These are phyloP conservation scores for Anoplius nigerrimus DNA, from an alignment of 2,888 invertebrate species.

Conservation along the genomic window DNA sequence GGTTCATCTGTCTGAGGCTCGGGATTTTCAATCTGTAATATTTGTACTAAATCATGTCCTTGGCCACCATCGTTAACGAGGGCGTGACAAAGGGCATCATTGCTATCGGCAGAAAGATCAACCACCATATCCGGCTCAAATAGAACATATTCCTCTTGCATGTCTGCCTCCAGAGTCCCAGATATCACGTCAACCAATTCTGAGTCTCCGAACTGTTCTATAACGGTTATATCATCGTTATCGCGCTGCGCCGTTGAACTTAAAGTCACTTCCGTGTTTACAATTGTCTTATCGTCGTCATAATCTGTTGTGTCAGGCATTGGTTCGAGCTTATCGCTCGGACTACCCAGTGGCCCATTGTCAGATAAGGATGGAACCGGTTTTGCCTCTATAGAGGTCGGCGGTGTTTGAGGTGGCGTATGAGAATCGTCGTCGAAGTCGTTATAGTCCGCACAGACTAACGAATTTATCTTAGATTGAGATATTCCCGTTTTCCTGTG, in stretches of 20 bases:
- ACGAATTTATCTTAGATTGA: slow-evolving; percentile 75
- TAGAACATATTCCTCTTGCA: slow-evolving; percentile 80
- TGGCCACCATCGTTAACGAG: slow-evolving; percentile 71
- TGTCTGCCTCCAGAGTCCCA: slow-evolving; percentile 79
- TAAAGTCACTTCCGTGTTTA: slow-evolving; percentile 79
- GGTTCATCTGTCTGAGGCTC: slow-evolving; percentile 62
- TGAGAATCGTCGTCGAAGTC: slow-evolving; percentile 80
- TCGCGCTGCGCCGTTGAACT: slow-evolving; percentile 78
- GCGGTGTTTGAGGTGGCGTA: slow-evolving; percentile 78
- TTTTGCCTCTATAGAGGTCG: slow-evolving; percentile 61
- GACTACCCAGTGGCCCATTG: slow-evolving; percentile 66
- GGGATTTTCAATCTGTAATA: slow-evolving; percentile 70
- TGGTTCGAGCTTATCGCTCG: slow-evolving; percentile 75
- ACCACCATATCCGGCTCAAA: slow-evolving; percentile 80
- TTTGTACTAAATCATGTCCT: slow-evolving; percentile 70
- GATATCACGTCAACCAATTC: slow-evolving; percentile 79
- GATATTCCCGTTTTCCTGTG: slow-evolving; percentile 71
- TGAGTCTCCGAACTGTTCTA: slow-evolving; percentile 77
- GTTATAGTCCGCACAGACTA: slow-evolving; percentile 79
- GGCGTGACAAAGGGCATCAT: slow-evolving; percentile 76
- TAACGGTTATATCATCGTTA: slow-evolving; percentile 78
- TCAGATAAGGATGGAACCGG: slow-evolving; percentile 57
- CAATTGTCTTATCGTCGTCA: slow-evolving; percentile 78
- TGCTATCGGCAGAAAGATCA: slow-evolving; percentile 78
- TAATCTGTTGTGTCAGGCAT: slow-evolving; percentile 78